Evolutionary conservation across 2,113 vertebrate species (phyloP), one percentile per base, ranked within the genome.

Genomic region (Corvus hawaiiensis): DNA sequence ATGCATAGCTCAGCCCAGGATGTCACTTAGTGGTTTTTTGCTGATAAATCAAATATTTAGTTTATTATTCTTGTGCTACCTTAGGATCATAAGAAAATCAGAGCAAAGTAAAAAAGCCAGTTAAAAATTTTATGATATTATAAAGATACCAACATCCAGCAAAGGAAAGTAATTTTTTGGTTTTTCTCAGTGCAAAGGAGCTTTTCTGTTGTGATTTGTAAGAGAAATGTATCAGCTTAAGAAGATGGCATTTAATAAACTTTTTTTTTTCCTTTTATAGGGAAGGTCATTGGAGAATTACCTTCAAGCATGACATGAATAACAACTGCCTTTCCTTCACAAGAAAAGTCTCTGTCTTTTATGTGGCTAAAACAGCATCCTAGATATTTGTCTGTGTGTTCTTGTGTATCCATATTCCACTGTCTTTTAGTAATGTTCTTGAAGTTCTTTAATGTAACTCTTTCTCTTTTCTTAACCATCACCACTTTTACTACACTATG

Each of bases 321-420:
- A 92, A 94, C 86, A 91, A 87, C 96, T 92, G 93, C 92, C 81
- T 97, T 94, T 94, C 94, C 81, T 87, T 95, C 87, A 96, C 94
- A 97, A 96, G 94, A 95, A 87, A 86, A 96, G 43, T 43, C 66
- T 96, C 87, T 82, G 54, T 82, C 69, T 93, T 90, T 32, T 64
- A 33, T 89, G 84, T 94, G 93, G 95, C 90, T 96, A 90, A 96
- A 96, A 64, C 63, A 56, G 37, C 82, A 33, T 84, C 82, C 86
- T 82, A 79, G 76, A 87, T 96, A 93, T 95, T 96, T 97, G 74
- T 93, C 95, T 95, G 20, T 96, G 59, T 77, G 91, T 96, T 93
- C 48, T 81, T 56, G 24, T 81, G 64, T 84, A 69, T 89, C 72
- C 8, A 17, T 80, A 79, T 79, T 90, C 83, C 52, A 92, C 62